These are phyloP conservation scores for Cydia fagiglandana DNA, from an alignment of 1,140 invertebrate genomes.

Conservation along the genomic window DNA sequence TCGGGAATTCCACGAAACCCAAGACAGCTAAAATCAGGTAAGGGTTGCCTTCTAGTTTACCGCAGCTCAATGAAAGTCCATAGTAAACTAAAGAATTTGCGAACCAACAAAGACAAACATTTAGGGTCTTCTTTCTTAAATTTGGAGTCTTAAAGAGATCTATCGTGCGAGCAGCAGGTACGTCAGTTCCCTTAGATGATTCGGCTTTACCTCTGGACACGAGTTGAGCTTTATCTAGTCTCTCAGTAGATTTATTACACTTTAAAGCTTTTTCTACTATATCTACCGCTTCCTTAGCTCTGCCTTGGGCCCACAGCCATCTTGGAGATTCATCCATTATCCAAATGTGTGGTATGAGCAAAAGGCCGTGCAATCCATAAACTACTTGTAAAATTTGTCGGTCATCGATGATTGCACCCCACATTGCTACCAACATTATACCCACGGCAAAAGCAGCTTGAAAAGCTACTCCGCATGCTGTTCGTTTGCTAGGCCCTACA, in stretches of 20 bases:
- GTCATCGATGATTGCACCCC: constrained; percentile 89
- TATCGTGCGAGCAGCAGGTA: constrained; percentile 77
- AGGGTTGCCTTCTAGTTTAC: constrained; percentile 89
- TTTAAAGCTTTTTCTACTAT: constrained; percentile 87
- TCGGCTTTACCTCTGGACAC: constrained; percentile 81
- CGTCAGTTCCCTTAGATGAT: constrained; percentile 53
- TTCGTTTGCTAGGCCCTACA: constrained; percentile 89
- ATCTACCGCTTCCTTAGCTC: constrained; percentile 83
- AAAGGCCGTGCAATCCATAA: constrained; percentile 87
- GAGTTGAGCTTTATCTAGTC: constrained; percentile 82
- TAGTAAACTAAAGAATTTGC: constrained; percentile 94
- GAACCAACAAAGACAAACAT: constrained; percentile 92
- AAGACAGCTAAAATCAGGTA: constrained; percentile 90
- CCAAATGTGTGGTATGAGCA: constrained; percentile 91
- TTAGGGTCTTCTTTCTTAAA: constrained; percentile 88
- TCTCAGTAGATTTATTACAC: constrained; percentile 83
- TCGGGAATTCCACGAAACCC: constrained; percentile 90
- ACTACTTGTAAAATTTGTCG: constrained; percentile 87
- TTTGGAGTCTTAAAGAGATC: constrained; percentile 90
- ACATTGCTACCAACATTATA: constrained; percentile 89
- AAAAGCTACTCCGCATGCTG: constrained; percentile 89
- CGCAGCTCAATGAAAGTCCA: constrained; percentile 89
- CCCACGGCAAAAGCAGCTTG: constrained; percentile 90
- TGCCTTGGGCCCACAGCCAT: constrained; percentile 90
- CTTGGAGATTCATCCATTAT: constrained; percentile 91